Evolutionary conservation across 2,113 vertebrate species (phyloP).

Genomic region (Isurus oxyrinchus): DNA sequence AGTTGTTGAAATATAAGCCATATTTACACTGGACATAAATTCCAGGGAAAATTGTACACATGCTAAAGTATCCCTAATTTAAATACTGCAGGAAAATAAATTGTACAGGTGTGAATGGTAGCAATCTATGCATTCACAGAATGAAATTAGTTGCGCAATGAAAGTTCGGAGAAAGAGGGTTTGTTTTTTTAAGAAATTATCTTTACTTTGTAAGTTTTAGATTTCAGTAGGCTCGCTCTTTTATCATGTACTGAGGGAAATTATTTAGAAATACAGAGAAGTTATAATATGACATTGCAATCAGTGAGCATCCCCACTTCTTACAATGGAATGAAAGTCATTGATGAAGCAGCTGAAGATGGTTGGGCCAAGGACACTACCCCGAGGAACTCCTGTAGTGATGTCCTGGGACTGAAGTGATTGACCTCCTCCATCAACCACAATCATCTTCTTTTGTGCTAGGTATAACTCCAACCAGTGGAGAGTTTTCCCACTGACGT

Average conservation of each 20-base stretch:
- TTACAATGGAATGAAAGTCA: background rate
- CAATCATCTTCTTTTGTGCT: too few species aligned
- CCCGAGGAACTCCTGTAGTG: too few species aligned
- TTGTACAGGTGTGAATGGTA: background rate
- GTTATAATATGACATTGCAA: background rate
- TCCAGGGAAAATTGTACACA: background rate
- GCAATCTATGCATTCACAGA: background rate
- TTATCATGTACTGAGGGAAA: background rate
- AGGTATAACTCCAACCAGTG: too few species aligned
- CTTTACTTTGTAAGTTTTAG: background rate
- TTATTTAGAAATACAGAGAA: background rate
- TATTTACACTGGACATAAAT: background rate
- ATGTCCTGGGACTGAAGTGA: too few species aligned
- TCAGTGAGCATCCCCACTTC: too few species aligned
- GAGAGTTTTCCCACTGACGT: too few species aligned
- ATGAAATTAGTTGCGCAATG: background rate
- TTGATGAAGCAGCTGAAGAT: too few species aligned
- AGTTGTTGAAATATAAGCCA: background rate
- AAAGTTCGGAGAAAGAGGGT: background rate
- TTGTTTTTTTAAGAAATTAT: background rate
- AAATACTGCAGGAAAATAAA: background rate
- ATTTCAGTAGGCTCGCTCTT: background rate
- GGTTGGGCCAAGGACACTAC: too few species aligned
- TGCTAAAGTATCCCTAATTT: background rate
- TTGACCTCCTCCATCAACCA: too few species aligned